Base-by-base conservation (phyloP, 2,888 invertebrate genomes). In the Aporophyla lueneburgensis region DNA sequence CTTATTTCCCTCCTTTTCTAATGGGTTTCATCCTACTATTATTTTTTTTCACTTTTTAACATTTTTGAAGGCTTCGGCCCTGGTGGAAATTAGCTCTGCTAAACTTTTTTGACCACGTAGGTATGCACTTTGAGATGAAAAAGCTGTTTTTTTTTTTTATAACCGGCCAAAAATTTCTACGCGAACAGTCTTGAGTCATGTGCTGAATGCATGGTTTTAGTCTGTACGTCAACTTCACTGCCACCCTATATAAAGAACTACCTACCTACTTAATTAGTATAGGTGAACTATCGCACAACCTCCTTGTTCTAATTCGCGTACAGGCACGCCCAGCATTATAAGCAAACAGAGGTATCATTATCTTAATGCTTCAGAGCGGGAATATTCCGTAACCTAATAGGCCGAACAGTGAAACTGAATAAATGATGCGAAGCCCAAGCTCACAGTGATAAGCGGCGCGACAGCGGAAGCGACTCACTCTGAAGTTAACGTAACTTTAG, bases 351-450 rank as follows among this genome's bases (percentile, higher is more conserved):
- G 87, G 87, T 87, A 88, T 86, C 92, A 91, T 93, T 91, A 92
- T 86, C 87, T 86, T 91, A 92, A 93, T 91, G 88, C 83, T 77
- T 83, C 82, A 77, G 86, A 90, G 85, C 85, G 84, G 82, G 88
- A 91, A 91, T 92, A 89, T 90, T 89, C 89, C 86, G 85, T 88
- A 87, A 90, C 88, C 81, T 91, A 93, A 93, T 92, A 91, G 91
- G 87, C 86, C 76, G 90, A 86, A 84, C 89, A 87, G 84, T 89
- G 89, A 87, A 89, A 89, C 89, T 91, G 91, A 93, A 93, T 93
- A 91, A 91, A 90, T 92, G 84, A 92, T 90, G 81, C 74, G 71
- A 76, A 77, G 40, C 61, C 61, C 24, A 19, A 51, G 73, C 21
- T 14, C 65, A 69, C 56, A 49, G 51, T 82, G 70, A 46, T 27